Evolutionary conservation across 2,888 invertebrate genomes (phyloP).

Genomic region (Ypsolopha sequella): DNA sequence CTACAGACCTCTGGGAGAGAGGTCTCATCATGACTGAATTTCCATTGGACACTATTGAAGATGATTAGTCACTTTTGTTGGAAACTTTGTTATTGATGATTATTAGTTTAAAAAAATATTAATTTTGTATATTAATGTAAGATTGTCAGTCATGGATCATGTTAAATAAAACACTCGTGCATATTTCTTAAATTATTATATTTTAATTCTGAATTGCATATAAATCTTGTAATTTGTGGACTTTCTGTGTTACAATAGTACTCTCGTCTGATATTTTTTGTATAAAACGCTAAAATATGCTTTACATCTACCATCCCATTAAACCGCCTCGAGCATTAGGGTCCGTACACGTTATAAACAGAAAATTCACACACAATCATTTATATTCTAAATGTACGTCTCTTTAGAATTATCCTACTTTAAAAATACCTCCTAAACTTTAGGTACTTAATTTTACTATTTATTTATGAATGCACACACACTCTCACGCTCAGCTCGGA

Average conservation of each 20-base stretch:
- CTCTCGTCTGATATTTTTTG: slow-evolving; percentile 61
- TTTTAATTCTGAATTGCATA: slow-evolving; percentile 66
- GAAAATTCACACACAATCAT: slow-evolving; percentile 68
- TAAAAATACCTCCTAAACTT: slow-evolving; percentile 52
- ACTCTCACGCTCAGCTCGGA: slow-evolving; percentile 31
- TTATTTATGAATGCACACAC: slow-evolving; percentile 33
- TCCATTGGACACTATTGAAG: slow-evolving; percentile 63
- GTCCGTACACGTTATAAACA: slow-evolving; percentile 44
- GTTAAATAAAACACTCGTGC: slow-evolving; percentile 27
- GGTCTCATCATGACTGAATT: slow-evolving; percentile 82
- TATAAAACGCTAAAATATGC: slow-evolving; percentile 65
- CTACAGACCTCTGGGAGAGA: slow-evolving; percentile 84
- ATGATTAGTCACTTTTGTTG: slow-evolving; percentile 20
- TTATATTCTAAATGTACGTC: slow-evolving; percentile 58
- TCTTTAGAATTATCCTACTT: slow-evolving; percentile 53
- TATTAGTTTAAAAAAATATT: no score
- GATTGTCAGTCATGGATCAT: not conserved
- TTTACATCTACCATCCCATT: slow-evolving; percentile 58
- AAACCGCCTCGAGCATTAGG: slow-evolving; percentile 24
- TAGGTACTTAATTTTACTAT: slow-evolving; percentile 56
- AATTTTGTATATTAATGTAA: not conserved
- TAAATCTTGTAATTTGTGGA: slow-evolving; percentile 58
- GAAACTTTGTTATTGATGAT: not conserved
- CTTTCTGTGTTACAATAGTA: slow-evolving; percentile 67
- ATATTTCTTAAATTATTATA: slow-evolving; percentile 60